Evolutionary conservation across 1,140 invertebrate species (phyloP), one percentile per base, ranked within the genome.

Genomic region (Atta texana): DNA sequence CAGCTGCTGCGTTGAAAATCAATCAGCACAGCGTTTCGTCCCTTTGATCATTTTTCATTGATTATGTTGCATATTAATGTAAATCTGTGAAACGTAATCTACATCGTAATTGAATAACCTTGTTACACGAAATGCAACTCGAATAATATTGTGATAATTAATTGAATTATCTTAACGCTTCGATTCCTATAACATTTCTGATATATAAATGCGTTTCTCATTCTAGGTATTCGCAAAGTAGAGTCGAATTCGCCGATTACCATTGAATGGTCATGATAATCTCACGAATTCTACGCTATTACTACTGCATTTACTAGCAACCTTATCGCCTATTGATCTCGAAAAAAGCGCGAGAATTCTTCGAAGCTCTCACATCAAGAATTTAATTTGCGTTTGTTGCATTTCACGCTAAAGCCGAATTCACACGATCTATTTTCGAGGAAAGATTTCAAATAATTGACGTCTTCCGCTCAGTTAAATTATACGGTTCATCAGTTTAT

Each of bases 101-200:
- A 18, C 21, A 8, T 68, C 21, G 39, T 24, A 64, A 49, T 49
- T 14, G 66, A 16, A 24, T 8, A 16, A 21, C 14, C 21, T 1
- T 24, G 12, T 24, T 8, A 18, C 14, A 24, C 39, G 39, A 24
- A 16, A 0, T 16, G 21, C 39, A n/a, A 49, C n/a, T 21, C 39
- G 5, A 69, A 24, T 24, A 49, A 69, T 21, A 8, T 51, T 7
- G 31, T 28, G 31, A 64, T 59, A 77, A 84, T 84, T 74, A 74
- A 72, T 82, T 74, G 24, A 75, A 84, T 75, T 84, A 61, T 84
- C 69, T 74, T 49, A 72, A 74, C 31, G 55, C 39, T 82, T 24
- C 57, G 49, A 75, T 28, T 71, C 8, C 21, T 59, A 55, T 18
- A 21, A 14, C 24, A 57, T 21, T 44, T 61, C 21, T 34, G 12